Evolutionary conservation across 2,113 vertebrate species (phyloP).

Genomic region (Pachyramphus minor): DNA sequence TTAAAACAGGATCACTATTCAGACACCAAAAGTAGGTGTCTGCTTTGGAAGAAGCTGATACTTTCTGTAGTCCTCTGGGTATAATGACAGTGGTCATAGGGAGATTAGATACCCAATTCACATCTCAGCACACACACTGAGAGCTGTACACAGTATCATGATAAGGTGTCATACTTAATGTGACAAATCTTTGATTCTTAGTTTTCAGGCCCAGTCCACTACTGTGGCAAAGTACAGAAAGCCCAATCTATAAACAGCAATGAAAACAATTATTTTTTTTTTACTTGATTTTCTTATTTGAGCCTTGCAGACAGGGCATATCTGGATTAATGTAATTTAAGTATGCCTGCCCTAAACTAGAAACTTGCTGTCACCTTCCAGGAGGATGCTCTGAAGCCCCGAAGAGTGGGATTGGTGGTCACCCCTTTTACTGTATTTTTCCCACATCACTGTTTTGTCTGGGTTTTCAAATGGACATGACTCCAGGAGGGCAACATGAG

Average conservation of each 20-base stretch:
- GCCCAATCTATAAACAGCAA: background rate
- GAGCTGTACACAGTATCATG: accelerated
- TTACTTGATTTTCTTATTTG: background rate
- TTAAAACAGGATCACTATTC: background rate
- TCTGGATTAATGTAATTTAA: background rate
- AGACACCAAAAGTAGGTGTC: background rate
- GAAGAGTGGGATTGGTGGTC: background rate
- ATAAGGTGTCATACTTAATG: background rate
- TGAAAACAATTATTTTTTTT: background rate
- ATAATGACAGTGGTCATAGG: background rate
- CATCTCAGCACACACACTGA: background rate
- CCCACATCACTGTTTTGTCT: background rate
- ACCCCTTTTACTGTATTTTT: background rate
- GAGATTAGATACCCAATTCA: background rate
- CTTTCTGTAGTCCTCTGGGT: background rate
- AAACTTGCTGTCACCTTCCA: background rate
- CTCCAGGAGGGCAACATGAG: background rate
- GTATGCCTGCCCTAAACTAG: background rate
- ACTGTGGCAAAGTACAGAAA: background rate
- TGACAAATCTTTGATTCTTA: background rate
- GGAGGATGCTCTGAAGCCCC: background rate
- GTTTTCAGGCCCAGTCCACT: background rate
- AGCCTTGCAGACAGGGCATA: background rate
- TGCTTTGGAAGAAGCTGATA: background rate
- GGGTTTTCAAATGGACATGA: background rate